phyloP scores from a whole-genome alignment of 2,797 vertebrate genomes.

The Chanos chanos region DNA sequence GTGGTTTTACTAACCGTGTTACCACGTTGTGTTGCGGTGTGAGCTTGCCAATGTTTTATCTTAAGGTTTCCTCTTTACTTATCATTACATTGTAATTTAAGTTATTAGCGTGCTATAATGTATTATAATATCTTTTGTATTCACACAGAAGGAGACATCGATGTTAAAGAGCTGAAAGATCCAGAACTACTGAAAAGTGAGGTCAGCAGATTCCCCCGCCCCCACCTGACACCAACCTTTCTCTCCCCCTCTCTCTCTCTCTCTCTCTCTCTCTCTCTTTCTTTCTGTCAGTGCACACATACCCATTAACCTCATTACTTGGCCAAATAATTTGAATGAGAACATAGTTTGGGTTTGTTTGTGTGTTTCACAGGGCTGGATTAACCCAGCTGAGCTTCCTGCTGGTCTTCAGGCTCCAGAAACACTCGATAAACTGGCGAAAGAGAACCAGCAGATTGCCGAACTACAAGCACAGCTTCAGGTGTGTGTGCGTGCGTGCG shows the following conservation, averaged over 20 bases:
- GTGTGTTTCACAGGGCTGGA: conserved; percentile 59
- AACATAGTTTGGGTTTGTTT: conserved; percentile 9
- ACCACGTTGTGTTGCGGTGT: too few species aligned
- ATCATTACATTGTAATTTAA: too few species aligned
- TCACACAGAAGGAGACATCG: conserved; percentile 62
- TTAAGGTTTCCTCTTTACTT: too few species aligned
- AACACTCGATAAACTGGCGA: conserved; percentile 75
- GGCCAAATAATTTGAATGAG: background rate
- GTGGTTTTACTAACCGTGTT: too few species aligned
- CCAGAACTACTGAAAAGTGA: conserved; percentile 40
- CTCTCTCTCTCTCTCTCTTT: background rate
- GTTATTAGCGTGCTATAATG: too few species aligned
- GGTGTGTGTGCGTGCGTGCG: conserved; percentile 59
- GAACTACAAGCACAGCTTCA: conserved; percentile 81
- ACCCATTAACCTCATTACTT: background rate
- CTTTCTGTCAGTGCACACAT: too few species aligned
- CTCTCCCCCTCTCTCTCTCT: background rate
- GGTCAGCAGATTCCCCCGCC: too few species aligned
- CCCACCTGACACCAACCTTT: too few species aligned
- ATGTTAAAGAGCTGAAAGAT: conserved; percentile 56
- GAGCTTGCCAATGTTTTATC: too few species aligned
- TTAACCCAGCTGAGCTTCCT: conserved; percentile 39
- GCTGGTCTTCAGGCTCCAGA: conserved; percentile 55
- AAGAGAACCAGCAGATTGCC: conserved; percentile 79
- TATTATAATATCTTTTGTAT: too few species aligned